Base-by-base conservation (phyloP, 2,113 vertebrate genomes). In the Erythrolamprus reginae region DNA sequence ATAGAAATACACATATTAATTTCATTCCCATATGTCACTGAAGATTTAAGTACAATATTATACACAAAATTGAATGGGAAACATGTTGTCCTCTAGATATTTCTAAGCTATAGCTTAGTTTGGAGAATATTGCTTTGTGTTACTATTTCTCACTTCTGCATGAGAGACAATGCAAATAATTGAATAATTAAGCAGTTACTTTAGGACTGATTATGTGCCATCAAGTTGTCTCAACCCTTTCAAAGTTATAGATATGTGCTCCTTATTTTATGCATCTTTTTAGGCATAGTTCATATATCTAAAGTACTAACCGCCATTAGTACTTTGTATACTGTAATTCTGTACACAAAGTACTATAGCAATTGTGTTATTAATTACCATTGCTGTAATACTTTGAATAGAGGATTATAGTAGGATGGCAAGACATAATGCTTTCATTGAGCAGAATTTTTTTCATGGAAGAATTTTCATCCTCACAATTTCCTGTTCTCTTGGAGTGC, bases 321-420 rank as follows among this genome's bases (percentile, higher is more conserved):
- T 65, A 65, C 61, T 65, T n/a, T 33, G n/a, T 33, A 15, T 94
- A 94, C 94, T 95, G 91, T 95, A 95, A 92, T 92, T 92, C 93
- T 93, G 92, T 91, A 94, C 96, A 85, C 84, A 94, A 21, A 92
- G 1, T 33, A 52, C 5, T 53, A 52, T 23, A 33, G 58, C 58
- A 94, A 93, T 95, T 89, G 13, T 65, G 28, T 12, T n/a, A 33
- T 65, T 58, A 58, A 65, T 28, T 15, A 33, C 10, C 90, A 95
- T 94, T 95, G 58, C 24, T 33, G 23, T 51, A 65, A 8, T 51
- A 23, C 1, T 92, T 42, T 94, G 85, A 87, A 96, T 94, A 92
- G 91, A 92, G 93, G 92, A 92, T 92, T 96, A 95, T 94, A 96
- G 95, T 94, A 94, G 91, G 93, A 93, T 96, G 95, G 95, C 95